A percentile compares a stretch with the other conserved stretches of the same genome.
These are phyloP conservation scores for Heteractis magnifica DNA, from an alignment of 92 coral and sea anemone species.

Conservation along the genomic window DNA sequence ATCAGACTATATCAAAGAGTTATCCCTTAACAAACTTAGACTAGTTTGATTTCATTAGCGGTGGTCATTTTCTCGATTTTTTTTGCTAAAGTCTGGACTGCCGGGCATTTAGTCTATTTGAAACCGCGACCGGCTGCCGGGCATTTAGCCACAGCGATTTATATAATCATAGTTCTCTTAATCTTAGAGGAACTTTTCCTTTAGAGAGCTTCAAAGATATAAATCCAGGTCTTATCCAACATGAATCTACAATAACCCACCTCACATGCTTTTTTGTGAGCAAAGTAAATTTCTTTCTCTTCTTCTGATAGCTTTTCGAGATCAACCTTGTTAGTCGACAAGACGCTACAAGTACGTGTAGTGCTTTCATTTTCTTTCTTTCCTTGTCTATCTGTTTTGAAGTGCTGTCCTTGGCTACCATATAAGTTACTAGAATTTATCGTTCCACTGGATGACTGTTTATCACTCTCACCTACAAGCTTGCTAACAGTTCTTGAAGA, in stretches of 20 bases:
- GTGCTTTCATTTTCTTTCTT: neutral
- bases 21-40: no score
- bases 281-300: slow-evolving; percentile 65
- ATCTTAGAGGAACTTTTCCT: no score
- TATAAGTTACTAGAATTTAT: neutral
- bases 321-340: slow-evolving; percentile 6
- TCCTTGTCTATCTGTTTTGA: neutral
- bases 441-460: neutral
- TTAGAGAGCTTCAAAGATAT: no score
- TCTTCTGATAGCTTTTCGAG: slow-evolving; percentile 57
- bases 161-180: no score
- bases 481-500: neutral
- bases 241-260: slow-evolving; percentile 28
- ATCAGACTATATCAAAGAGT: no score
- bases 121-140: no score
- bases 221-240: no score
- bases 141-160: no score
- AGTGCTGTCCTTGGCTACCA: neutral
- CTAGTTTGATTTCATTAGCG: no score
- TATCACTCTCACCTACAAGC: neutral
- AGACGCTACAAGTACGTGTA: neutral
- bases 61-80: no score
- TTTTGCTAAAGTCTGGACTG: no score
- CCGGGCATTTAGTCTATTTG: no score
- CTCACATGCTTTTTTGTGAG: slow-evolving; percentile 77